Conservation (phyloP, 1,140 invertebrate species). For the Antheraea pernyi region DNA sequence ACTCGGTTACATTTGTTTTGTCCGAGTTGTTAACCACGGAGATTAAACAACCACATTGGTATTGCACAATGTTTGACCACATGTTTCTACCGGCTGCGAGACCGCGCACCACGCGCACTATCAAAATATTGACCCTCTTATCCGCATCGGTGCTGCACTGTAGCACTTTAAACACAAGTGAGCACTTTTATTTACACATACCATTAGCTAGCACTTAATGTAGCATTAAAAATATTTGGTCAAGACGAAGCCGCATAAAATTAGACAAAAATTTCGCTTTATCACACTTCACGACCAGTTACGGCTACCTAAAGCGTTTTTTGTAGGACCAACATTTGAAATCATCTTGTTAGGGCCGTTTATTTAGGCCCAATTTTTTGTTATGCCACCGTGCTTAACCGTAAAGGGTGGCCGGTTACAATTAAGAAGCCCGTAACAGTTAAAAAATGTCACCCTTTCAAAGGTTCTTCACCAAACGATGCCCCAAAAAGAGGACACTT, state of each 20-base stretch:
- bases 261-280: constrained; percentile 46
- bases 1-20: constrained; percentile 54
- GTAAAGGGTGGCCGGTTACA: constrained; percentile 66
- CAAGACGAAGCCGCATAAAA: constrained; percentile 44
- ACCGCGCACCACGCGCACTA: constrained; percentile 62
- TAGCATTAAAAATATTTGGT: constrained; percentile 64
- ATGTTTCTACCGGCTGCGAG: constrained; percentile 62
- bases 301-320: constrained; percentile 52
- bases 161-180: constrained; percentile 66
- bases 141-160: constrained; percentile 55
- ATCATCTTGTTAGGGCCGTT: constrained; percentile 58
- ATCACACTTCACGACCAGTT: constrained; percentile 56
- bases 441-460: constrained; percentile 76
- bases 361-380: constrained; percentile 68
- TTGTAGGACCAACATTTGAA: constrained; percentile 36
- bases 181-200: constrained; percentile 61
- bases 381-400: constrained; percentile 50
- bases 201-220: constrained; percentile 68
- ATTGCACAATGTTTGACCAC: constrained; percentile 73
- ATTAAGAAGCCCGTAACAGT: constrained; percentile 66
- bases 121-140: constrained; percentile 77
- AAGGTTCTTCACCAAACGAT: constrained; percentile 49
- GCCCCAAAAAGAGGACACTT: constrained; percentile 62
- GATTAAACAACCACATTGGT: constrained; percentile 52
- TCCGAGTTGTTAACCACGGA: constrained; percentile 41